These are phyloP conservation scores for Plotosus lineatus DNA, from an alignment of 2,113 vertebrate genomes.

Conservation along the genomic window DNA sequence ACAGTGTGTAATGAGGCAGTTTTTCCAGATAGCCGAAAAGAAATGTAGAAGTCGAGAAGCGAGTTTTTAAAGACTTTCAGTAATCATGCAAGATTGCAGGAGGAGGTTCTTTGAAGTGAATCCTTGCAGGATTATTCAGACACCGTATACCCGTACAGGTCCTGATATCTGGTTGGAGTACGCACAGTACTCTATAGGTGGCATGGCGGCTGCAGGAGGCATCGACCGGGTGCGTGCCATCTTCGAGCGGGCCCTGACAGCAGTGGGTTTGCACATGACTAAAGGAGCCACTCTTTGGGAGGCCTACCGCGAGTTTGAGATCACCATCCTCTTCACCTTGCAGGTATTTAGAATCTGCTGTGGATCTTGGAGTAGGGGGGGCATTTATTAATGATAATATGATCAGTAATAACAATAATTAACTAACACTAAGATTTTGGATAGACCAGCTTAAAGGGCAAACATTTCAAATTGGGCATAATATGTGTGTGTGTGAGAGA, in stretches of 20 bases:
- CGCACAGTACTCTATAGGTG: slow-evolving; percentile 93
- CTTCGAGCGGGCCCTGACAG: slow-evolving; percentile 88
- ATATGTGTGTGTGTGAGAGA: no score
- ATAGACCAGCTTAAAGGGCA: no score
- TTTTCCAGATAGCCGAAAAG: not conserved
- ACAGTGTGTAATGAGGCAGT: no score
- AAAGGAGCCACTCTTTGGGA: slow-evolving; percentile 92
- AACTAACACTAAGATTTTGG: no score
- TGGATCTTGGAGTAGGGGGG: not conserved
- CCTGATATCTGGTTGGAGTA: slow-evolving; percentile 98
- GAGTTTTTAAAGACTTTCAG: no score
- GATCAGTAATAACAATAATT: no score
- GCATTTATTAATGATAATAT: no score
- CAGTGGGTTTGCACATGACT: slow-evolving; percentile 89
- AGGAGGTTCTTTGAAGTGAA: not conserved
- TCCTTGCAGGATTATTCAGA: not conserved
- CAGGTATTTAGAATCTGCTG: slow-evolving; percentile 76
- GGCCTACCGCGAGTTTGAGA: slow-evolving; percentile 93
- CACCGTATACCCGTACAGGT: slow-evolving; percentile 69
- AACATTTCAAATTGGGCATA: no score
- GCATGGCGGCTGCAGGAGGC: slow-evolving; percentile 88
- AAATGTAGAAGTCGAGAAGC: no score
- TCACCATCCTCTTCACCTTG: slow-evolving; percentile 85
- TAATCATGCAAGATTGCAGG: no score
- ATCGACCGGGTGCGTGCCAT: slow-evolving; percentile 85